phyloP scores from a whole-genome alignment of 2,113 vertebrate genomes.

The Oncorhynchus mykiss region DNA sequence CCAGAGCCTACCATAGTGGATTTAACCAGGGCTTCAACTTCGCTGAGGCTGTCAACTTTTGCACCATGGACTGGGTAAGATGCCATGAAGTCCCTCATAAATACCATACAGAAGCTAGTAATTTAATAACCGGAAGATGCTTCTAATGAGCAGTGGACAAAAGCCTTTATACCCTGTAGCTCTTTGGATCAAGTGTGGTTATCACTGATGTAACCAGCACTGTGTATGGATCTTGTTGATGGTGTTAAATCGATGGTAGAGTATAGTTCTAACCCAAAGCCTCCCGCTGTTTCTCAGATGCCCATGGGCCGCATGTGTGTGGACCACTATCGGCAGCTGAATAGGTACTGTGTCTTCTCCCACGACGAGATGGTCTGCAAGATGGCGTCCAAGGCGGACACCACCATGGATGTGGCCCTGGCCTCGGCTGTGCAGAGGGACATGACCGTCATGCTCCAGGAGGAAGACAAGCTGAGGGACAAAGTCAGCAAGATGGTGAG shows the following conservation, averaged over 20 bases:
- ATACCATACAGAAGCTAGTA: background rate
- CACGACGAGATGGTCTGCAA: conserved; percentile 97
- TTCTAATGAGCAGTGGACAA: background rate
- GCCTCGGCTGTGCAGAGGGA: conserved; percentile 87
- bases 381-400: conserved; percentile 86
- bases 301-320: conserved; percentile 90
- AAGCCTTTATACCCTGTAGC: background rate
- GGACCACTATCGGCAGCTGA: conserved; percentile 88
- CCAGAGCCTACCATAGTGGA: conserved; percentile 97
- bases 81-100: background rate
- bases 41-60: conserved; percentile 98
- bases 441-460: conserved; percentile 83
- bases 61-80: conserved; percentile 94
- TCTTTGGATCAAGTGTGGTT: too few species aligned
- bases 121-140: too few species aligned
- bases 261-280: background rate
- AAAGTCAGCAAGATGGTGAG: conserved; percentile 84
- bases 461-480: conserved; percentile 83
- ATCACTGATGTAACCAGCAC: too few species aligned
- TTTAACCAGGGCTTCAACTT: conserved; percentile 99
- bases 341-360: conserved; percentile 96
- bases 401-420: conserved; percentile 81
- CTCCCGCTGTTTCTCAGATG: conserved; percentile 69
- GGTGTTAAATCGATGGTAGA: too few species aligned
- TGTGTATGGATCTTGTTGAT: too few species aligned